A percentile compares a stretch with the other conserved stretches of the same genome.
Evolutionary conservation across 2,888 invertebrate species (phyloP).

Genomic region (Lomographa bimaculata): DNA sequence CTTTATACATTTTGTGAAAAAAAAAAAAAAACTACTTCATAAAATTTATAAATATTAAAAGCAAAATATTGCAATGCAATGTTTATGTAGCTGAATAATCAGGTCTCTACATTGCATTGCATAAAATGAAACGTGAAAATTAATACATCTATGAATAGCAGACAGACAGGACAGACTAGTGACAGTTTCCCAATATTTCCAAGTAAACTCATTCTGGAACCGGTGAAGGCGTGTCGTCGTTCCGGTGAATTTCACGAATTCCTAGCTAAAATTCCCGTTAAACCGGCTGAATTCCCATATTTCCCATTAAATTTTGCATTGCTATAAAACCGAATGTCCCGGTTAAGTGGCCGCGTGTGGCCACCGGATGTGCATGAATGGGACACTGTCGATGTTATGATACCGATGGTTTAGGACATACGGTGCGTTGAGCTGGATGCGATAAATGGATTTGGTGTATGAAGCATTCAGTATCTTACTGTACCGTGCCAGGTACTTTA

Average conservation of each 20-base stretch:
- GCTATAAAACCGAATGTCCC: slow-evolving; percentile 48
- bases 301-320: slow-evolving; percentile 22
- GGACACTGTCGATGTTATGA: slow-evolving; percentile 42
- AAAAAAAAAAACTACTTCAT: no score
- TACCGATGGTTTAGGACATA: slow-evolving; percentile 22
- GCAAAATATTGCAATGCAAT: no score
- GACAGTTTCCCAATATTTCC: slow-evolving; percentile 66
- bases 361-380: slow-evolving; percentile 60
- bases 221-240: slow-evolving; percentile 47
- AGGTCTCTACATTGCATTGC: no score
- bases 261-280: slow-evolving; percentile 28
- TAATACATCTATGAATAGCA: no score
- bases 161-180: slow-evolving; percentile 33
- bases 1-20: no score
- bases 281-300: slow-evolving; percentile 4
- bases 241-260: slow-evolving; percentile 65
- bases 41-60: no score
- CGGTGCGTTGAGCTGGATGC: no score
- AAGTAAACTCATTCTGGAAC: slow-evolving; percentile 55
- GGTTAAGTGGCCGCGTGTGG: slow-evolving; percentile 63
- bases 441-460: no score
- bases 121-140: no score
- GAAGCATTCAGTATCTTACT: no score
- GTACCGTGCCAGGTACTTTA: no score
- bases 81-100: no score